These are phyloP conservation scores for Caerostris extrusa DNA, from an alignment of 1,140 invertebrate species.

Conservation along the genomic window DNA sequence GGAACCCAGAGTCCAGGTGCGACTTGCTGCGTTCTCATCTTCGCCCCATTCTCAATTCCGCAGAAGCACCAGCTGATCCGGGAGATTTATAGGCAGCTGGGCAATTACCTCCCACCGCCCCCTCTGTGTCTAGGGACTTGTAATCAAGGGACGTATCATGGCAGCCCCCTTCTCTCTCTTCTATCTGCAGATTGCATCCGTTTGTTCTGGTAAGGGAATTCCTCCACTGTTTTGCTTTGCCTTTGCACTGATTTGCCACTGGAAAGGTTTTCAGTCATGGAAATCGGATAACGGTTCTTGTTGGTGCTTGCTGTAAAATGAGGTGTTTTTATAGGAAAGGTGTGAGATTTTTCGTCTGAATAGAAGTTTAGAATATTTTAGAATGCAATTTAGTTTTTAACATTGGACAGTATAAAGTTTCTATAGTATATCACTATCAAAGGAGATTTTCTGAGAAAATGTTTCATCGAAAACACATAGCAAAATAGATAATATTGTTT, in stretches of 20 bases:
- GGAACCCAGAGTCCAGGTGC: constrained; percentile 35
- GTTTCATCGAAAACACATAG: too few relatives aligned
- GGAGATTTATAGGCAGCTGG: constrained; percentile 64
- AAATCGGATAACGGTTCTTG: neutral
- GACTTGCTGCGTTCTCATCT: constrained; percentile 44
- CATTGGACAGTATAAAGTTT: too few relatives aligned
- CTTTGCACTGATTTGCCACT: neutral
- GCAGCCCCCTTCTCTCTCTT: neutral
- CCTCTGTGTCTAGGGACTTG: constrained; percentile 29
- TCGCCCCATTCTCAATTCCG: neutral
- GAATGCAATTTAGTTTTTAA: neutral
- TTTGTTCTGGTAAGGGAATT: neutral
- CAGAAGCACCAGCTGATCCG: constrained; percentile 51
- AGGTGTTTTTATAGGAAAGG: neutral
- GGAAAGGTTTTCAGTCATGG: neutral
- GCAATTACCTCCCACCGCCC: constrained; percentile 33
- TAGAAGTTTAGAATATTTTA: neutral
- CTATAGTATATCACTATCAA: neutral
- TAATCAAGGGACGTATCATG: constrained; percentile 68
- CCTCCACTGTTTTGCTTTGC: neutral
- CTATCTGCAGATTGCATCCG: constrained; percentile 57
- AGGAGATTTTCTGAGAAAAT: neutral
- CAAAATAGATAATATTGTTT: too few relatives aligned
- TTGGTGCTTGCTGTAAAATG: neutral
- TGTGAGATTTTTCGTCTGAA: neutral